Evolutionary conservation across 2,888 invertebrate species (phyloP).

Genomic region (Glomeris marginata): DNA sequence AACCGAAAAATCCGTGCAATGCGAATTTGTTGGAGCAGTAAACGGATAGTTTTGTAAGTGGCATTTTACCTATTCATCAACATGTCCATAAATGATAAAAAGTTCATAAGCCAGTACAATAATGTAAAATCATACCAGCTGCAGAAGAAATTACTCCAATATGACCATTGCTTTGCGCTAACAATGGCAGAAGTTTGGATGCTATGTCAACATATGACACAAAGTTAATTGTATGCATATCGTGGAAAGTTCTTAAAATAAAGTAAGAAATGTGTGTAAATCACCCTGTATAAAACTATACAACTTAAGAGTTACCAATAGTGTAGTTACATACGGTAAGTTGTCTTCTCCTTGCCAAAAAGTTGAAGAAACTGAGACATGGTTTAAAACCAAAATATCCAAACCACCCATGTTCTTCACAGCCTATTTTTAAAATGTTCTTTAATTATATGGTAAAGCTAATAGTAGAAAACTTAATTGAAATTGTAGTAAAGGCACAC

Average conservation of each 20-base stretch:
- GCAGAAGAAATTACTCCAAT: constrained; percentile 3
- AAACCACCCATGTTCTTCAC: constrained; percentile 1
- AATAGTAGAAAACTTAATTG: too few relatives aligned
- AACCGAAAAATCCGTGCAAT: constrained; percentile 11
- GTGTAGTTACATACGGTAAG: too few relatives aligned
- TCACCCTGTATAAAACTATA: too few relatives aligned
- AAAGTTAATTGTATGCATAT: background rate
- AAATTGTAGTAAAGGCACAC: too few relatives aligned
- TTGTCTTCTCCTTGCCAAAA: background rate
- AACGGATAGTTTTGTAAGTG: background rate
- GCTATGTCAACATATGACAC: constrained; percentile 4
- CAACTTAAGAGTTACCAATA: too few relatives aligned
- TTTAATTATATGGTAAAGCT: too few relatives aligned
- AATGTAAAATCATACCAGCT: too few relatives aligned
- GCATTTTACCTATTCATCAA: background rate
- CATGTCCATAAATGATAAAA: too few relatives aligned
- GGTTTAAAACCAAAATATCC: constrained; percentile 4
- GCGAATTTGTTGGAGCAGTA: constrained; percentile 6
- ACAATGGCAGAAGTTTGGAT: background rate
- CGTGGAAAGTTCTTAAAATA: background rate
- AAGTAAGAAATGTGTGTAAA: too few relatives aligned
- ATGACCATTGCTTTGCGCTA: background rate
- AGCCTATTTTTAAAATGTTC: background rate
- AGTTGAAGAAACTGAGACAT: background rate
- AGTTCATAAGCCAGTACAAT: too few relatives aligned